Evolutionary conservation across 2,888 invertebrate species (phyloP).

Genomic region (Leptinotarsa haldemani): DNA sequence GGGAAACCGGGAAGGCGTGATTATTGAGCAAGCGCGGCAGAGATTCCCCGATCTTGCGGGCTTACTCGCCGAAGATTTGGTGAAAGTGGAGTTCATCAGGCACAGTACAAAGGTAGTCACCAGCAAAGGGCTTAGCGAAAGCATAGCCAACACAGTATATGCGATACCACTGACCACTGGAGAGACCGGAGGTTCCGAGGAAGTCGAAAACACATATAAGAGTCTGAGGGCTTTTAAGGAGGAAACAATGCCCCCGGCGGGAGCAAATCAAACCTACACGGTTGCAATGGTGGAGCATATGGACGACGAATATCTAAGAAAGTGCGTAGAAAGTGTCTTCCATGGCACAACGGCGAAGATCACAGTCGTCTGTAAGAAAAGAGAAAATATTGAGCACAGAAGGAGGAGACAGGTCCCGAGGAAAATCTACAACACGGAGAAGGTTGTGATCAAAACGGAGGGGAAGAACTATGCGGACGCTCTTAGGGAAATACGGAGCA

Average conservation of each 20-base stretch:
- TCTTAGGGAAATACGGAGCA: background rate
- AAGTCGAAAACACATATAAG: background rate
- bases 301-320: background rate
- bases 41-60: background rate
- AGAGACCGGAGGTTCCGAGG: background rate
- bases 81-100: background rate
- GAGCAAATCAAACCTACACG: background rate
- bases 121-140: background rate
- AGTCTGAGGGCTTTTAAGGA: background rate
- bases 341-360: background rate
- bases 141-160: background rate
- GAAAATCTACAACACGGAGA: background rate
- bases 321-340: constrained; percentile 5
- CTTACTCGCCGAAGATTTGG: background rate
- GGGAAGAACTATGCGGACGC: constrained; percentile 3
- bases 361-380: background rate
- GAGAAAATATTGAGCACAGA: background rate
- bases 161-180: background rate
- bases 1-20: too few species aligned
- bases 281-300: background rate
- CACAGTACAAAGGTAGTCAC: background rate
- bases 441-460: background rate
- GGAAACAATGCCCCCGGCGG: background rate
- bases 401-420: background rate
- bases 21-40: too few species aligned